These are phyloP conservation scores for Alectura lathami DNA, from an alignment of 2,113 vertebrate species.

Conservation along the genomic window DNA sequence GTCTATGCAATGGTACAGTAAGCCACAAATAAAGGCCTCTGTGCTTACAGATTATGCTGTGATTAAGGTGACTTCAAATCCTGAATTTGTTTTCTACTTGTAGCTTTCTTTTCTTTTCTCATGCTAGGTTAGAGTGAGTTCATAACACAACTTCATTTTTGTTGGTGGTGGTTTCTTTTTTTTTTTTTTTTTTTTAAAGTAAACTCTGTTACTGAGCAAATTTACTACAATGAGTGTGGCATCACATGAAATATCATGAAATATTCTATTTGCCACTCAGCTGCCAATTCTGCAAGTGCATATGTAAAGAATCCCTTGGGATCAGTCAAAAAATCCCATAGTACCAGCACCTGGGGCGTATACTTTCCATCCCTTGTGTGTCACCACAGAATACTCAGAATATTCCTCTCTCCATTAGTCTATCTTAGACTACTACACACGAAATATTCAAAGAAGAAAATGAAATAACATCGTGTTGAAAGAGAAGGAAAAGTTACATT, in stretches of 20 bases:
- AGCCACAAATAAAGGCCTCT: not conserved
- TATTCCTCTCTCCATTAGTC: no score
- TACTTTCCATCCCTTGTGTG: not conserved
- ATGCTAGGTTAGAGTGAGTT: not conserved
- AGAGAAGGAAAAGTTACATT: constrained; percentile 47
- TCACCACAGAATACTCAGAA: no score
- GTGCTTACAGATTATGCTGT: not conserved
- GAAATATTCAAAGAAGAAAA: not conserved
- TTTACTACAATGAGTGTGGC: not conserved
- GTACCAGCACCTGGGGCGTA: not conserved
- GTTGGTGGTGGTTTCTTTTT: no score
- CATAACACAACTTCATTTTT: no score
- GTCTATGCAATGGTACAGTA: not conserved
- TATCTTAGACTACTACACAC: no score
- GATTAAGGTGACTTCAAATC: not conserved
- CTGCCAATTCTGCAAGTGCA: not conserved
- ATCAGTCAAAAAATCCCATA: not conserved
- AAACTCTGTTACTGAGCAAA: no score
- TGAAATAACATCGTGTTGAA: constrained; percentile 6
- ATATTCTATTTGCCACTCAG: not conserved
- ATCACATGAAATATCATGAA: not conserved
- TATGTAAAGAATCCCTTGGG: not conserved
- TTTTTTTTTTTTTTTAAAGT: no score
- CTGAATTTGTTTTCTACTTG: not conserved
- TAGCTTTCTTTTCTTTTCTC: not conserved